phyloP scores from a whole-genome alignment of 2,113 vertebrate genomes.

The Perccottus glenii region DNA sequence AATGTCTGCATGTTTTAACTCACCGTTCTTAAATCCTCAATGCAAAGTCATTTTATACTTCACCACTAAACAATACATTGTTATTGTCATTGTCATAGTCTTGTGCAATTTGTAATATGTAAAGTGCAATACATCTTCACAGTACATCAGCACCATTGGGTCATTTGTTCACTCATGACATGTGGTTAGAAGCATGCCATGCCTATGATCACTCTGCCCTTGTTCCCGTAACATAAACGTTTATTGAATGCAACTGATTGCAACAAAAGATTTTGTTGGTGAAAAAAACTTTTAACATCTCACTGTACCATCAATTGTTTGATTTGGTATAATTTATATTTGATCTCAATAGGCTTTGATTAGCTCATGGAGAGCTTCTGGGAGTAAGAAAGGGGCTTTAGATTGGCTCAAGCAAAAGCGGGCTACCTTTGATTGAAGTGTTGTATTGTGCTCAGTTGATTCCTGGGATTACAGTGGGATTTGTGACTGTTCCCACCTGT shows the following conservation, averaged over 20 bases:
- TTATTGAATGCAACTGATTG: neutral
- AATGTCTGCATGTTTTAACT: no score
- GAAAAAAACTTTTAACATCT: neutral
- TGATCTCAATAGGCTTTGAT: constrained; percentile 9
- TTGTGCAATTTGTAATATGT: no score
- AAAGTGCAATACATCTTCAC: no score
- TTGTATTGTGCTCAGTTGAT: constrained; percentile 2
- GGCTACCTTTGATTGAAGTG: neutral
- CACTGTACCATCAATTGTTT: neutral
- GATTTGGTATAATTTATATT: constrained; percentile 3
- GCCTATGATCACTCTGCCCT: no score
- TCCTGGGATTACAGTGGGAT: constrained; percentile 8
- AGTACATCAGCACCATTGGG: no score
- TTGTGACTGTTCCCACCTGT: constrained; percentile 8
- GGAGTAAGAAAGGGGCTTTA: neutral
- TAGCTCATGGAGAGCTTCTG: constrained; percentile 2
- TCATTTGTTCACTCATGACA: no score
- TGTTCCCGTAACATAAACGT: neutral
- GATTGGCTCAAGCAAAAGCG: neutral
- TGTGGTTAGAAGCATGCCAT: no score
- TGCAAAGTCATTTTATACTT: no score
- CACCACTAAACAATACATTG: no score
- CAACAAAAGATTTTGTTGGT: neutral
- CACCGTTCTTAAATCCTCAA: no score
- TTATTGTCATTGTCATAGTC: no score